These are phyloP conservation scores for Drosophila varians DNA, from an alignment of 1,140 invertebrate genomes.

Conservation along the genomic window DNA sequence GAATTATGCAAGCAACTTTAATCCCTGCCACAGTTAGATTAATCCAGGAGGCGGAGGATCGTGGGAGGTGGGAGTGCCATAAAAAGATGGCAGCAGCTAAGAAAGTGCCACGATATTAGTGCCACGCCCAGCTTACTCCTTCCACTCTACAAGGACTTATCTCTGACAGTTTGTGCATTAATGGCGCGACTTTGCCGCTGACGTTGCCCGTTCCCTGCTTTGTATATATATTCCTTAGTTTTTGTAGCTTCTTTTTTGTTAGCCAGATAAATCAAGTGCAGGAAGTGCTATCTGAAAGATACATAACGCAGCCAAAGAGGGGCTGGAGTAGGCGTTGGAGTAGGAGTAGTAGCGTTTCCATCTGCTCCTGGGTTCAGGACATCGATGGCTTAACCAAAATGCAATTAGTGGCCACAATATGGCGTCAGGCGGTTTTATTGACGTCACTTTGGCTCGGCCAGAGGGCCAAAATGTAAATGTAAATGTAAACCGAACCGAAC, in stretches of 20 bases:
- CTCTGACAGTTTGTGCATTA: conserved; percentile 69
- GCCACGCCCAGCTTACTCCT: conserved; percentile 3
- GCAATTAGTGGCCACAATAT: conserved; percentile 76
- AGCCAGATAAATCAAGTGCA: conserved; percentile 41
- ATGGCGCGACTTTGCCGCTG: conserved; percentile 58
- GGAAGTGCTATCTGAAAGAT: conserved; percentile 17
- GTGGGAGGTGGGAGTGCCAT: conserved; percentile 10
- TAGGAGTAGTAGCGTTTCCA: neutral
- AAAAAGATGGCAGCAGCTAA: conserved; percentile 15
- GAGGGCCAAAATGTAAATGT: conserved; percentile 49
- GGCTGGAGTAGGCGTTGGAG: neutral
- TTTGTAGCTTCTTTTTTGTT: neutral
- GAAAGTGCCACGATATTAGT: conserved; percentile 34
- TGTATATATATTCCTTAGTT: neutral
- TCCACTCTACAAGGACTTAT: conserved; percentile 38
- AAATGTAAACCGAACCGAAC: conserved; percentile 1
- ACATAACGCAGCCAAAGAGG: conserved; percentile 1
- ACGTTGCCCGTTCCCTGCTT: conserved; percentile 21
- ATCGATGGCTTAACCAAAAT: conserved; percentile 70
- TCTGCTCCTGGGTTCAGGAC: conserved; percentile 1
- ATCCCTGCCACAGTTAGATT: conserved; percentile 55
- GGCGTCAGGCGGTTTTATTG: conserved; percentile 52
- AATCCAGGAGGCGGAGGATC: too few relatives aligned
- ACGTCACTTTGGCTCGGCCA: conserved; percentile 35
- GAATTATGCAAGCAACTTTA: conserved; percentile 74